Percentiles rank a stretch among this genome's conserved stretches.
Conservation (phyloP, 2,797 vertebrate genomes). For the Sebastes minor region DNA sequence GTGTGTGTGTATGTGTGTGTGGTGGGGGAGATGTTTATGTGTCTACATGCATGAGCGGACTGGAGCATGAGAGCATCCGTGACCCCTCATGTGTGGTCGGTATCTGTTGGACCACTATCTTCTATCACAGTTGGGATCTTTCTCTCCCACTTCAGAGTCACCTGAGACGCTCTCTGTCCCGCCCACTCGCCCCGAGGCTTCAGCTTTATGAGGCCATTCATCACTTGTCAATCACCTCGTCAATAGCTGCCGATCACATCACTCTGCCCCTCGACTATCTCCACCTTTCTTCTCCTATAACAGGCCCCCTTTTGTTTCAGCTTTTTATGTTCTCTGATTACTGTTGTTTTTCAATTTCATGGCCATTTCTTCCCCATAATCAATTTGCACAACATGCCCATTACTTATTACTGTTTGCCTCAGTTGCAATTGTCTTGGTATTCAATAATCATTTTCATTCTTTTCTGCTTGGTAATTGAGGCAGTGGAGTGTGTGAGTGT, state of each 20-base stretch:
- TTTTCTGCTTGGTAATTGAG: constrained; percentile 64
- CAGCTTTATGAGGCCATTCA: constrained; percentile 55
- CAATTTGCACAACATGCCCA: constrained; percentile 68
- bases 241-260: constrained; percentile 49
- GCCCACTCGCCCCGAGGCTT: constrained; percentile 53
- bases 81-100: constrained; percentile 62
- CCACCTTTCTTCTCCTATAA: neutral
- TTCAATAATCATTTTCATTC: constrained; percentile 71
- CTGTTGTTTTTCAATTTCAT: constrained; percentile 75
- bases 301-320: constrained; percentile 43
- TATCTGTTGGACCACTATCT: constrained; percentile 35
- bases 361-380: constrained; percentile 64
- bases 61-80: constrained; percentile 21
- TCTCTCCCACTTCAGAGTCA: constrained; percentile 51
- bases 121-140: constrained; percentile 46
- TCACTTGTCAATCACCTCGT: constrained; percentile 51
- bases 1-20: constrained; percentile 1
- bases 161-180: constrained; percentile 44
- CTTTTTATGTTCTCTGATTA: constrained; percentile 46
- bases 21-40: neutral
- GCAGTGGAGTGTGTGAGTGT: constrained; percentile 61
- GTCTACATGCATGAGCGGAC: constrained; percentile 22
- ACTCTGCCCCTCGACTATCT: neutral
- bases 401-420: constrained; percentile 66
- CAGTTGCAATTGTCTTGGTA: constrained; percentile 60